Evolutionary conservation across 2,888 invertebrate genomes (phyloP), one percentile per base, ranked within the genome.

Genomic region (Psylliodes chrysocephalus): DNA sequence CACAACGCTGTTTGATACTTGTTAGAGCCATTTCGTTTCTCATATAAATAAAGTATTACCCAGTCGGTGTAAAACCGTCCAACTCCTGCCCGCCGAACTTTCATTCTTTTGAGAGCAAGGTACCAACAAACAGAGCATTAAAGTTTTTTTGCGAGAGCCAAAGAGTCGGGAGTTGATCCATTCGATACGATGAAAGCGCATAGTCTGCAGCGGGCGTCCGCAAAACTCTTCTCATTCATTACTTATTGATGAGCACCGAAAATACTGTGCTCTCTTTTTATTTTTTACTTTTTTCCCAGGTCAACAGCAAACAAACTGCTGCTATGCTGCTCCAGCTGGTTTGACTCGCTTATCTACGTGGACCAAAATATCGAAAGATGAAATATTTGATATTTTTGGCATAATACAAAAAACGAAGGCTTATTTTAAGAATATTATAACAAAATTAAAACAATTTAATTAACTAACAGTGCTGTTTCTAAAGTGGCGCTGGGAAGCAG

Each of bases 181-280:
- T 71, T 70, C 70, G 64, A 60, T 62, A 35, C 56, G 56, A 46
- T 57, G 71, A 69, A 71, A 62, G 69, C 67, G 66, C 60, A 28
- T 30, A 70, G 72, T 71, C 71, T 73, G 73, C 67, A 71, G 69
- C 67, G 67, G 57, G 42, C 64, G 56, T 57, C 65, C 62, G 64
- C 56, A 60, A 57, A 72, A 71, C 73, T 72, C 70, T 69, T 72
- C 70, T 70, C 65, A 70, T 75, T 72, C 74, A 73, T 75, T 75
- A 73, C 68, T 73, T 73, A 74, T 74, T 74, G 74, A 74, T 74
- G 73, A 71, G 69, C 69, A 64, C 67, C 71, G 71, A 67, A 70
- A 69, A 70, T 68, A 60, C 66, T 66, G 55, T 65, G 63, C 68
- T 72, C 55, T 71, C 72, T 71, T 71, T 63, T 69, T 67, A 64